phyloP scores from a whole-genome alignment of 2,888 invertebrate species.

The Litoditis marina region DNA sequence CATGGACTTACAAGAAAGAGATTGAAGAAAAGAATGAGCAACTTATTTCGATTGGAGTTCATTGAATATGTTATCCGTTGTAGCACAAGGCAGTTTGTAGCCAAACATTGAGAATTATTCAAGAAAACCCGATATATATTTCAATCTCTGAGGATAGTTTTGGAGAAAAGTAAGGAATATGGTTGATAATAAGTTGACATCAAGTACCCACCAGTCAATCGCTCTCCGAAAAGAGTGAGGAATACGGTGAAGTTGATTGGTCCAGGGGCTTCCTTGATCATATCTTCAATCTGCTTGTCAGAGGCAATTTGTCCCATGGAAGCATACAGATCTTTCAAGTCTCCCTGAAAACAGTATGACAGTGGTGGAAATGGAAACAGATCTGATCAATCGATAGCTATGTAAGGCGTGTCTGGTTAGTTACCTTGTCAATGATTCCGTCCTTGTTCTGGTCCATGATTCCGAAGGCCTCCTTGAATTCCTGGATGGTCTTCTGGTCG shows the following conservation, averaged over 20 bases:
- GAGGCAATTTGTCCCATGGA: slow-evolving; percentile 63
- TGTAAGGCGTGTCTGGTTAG: not conserved
- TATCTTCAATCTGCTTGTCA: slow-evolving; percentile 60
- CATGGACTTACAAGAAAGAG: too few relatives aligned
- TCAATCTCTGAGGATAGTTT: too few relatives aligned
- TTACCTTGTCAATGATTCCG: slow-evolving; percentile 50
- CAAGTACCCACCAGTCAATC: slow-evolving; percentile 56
- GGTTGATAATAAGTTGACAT: not conserved
- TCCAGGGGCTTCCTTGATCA: slow-evolving; percentile 62
- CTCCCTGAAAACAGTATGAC: slow-evolving; percentile 53
- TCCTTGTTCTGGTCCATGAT: slow-evolving; percentile 68
- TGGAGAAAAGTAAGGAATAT: not conserved
- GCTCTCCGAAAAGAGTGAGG: slow-evolving; percentile 62
- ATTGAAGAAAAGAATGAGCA: not conserved
- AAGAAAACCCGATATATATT: too few relatives aligned
- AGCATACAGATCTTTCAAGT: slow-evolving; percentile 67
- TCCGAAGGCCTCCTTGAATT: slow-evolving; percentile 68
- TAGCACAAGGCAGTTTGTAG: too few relatives aligned
- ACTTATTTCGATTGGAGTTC: too few relatives aligned
- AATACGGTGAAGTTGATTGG: slow-evolving; percentile 63
- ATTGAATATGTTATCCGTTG: too few relatives aligned
- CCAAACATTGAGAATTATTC: too few relatives aligned
- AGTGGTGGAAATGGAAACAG: not conserved
- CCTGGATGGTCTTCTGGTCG: slow-evolving; percentile 67
- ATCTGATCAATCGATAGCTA: not conserved